A percentile compares a stretch with the other conserved stretches of the same genome.
These are phyloP conservation scores for Chlorospingus flavigularis DNA, from an alignment of 2,797 vertebrate genomes.

Conservation along the genomic window DNA sequence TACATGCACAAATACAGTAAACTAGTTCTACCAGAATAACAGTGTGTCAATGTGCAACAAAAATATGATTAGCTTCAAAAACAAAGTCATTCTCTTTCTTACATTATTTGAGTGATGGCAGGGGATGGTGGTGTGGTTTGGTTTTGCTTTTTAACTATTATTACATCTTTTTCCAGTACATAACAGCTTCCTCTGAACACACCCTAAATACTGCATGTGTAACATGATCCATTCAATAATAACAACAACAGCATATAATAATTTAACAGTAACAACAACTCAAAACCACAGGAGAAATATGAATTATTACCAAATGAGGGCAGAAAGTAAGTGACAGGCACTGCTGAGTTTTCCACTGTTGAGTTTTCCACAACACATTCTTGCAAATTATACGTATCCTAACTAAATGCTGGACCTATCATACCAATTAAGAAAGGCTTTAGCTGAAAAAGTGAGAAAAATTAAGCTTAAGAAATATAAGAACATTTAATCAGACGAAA, in stretches of 20 bases:
- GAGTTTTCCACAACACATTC: background rate
- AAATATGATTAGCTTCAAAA: background rate
- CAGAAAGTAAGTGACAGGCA: background rate
- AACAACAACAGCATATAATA: background rate
- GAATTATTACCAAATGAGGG: background rate
- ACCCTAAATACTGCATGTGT: background rate
- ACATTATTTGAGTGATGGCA: background rate
- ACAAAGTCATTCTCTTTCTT: background rate
- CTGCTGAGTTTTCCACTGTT: background rate
- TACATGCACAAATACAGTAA: background rate
- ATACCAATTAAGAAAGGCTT: background rate
- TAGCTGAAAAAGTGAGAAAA: background rate
- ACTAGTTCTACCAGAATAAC: background rate
- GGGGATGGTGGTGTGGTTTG: background rate
- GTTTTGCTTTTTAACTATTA: background rate
- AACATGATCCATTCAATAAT: background rate
- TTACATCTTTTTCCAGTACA: background rate
- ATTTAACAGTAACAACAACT: background rate
- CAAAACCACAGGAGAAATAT: background rate
- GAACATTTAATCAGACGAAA: background rate
- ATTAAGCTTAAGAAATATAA: background rate
- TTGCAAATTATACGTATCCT: background rate
- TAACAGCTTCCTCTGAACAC: background rate
- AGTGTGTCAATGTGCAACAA: background rate
- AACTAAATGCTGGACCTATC: background rate